Percentiles rank a stretch among this genome's conserved stretches.
Conservation (phyloP, 1,140 invertebrate species). For the Drosophila sulfurigaster region DNA sequence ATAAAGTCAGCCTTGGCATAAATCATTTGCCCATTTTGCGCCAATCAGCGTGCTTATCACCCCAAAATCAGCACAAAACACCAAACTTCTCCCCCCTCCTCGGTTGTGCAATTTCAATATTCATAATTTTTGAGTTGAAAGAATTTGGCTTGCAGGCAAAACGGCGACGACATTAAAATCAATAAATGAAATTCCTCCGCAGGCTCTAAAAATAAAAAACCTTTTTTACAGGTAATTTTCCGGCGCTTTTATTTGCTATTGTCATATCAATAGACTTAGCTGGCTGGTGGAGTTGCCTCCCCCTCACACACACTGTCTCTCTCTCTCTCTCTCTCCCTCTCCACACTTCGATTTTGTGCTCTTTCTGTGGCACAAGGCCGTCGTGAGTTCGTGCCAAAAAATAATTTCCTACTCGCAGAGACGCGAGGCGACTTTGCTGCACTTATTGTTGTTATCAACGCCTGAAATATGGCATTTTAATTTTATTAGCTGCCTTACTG, state of each 20-base stretch:
- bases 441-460: conserved; percentile 84
- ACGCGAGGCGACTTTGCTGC: conserved; percentile 70
- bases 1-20: conserved; percentile 61
- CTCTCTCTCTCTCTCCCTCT: not conserved
- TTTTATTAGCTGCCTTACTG: conserved; percentile 81
- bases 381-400: conserved; percentile 79
- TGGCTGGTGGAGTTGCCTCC: not conserved
- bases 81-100: not conserved
- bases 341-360: not conserved
- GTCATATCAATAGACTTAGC: conserved; percentile 70
- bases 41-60: conserved; percentile 59
- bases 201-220: conserved; percentile 33
- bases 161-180: conserved; percentile 68
- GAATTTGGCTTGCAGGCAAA: conserved; percentile 54
- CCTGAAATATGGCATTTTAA: conserved; percentile 84
- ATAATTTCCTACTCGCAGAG: conserved; percentile 77
- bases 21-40: conserved; percentile 65
- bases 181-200: conserved; percentile 60
- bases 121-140: conserved; percentile 73
- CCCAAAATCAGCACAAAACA: conserved; percentile 7
- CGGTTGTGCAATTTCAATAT: conserved; percentile 62
- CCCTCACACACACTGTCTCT: not conserved
- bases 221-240: conserved; percentile 74
- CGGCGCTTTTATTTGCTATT: conserved; percentile 41
- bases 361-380: conserved; percentile 66